Evolutionary conservation across 1,140 invertebrate species (phyloP).

Genomic region (Drosophila orena): DNA sequence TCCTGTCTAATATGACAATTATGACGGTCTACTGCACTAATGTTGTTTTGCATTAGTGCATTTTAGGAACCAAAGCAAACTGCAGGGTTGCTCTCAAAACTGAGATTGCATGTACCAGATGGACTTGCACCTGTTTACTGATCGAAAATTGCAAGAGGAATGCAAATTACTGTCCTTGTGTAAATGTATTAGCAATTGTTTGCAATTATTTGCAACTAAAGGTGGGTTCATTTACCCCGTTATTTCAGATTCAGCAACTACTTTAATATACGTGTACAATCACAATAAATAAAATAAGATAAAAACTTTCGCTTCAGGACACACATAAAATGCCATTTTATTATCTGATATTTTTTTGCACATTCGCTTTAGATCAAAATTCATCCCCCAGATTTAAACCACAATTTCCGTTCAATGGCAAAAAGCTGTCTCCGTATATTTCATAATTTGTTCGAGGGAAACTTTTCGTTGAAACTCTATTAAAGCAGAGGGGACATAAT

Average conservation of each 20-base stretch:
- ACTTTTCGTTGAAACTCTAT: conserved; percentile 40
- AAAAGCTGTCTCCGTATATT: conserved; percentile 26
- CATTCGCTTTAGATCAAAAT: neutral
- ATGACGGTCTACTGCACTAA: conserved; percentile 76
- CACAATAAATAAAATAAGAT: conserved; percentile 11
- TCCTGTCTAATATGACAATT: conserved; percentile 71
- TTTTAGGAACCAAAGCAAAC: conserved; percentile 27
- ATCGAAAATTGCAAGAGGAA: neutral
- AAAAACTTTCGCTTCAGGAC: conserved; percentile 9
- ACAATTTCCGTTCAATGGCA: conserved; percentile 34
- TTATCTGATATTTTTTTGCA: conserved; percentile 7
- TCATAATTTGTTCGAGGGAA: conserved; percentile 32
- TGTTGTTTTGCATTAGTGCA: conserved; percentile 74
- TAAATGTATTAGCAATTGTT: too few relatives aligned
- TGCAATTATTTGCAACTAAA: too few relatives aligned
- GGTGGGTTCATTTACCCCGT: neutral
- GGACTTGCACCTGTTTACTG: neutral
- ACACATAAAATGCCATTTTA: conserved; percentile 18
- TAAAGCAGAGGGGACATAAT: conserved; percentile 33
- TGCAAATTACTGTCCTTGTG: neutral
- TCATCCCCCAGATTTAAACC: conserved; percentile 8
- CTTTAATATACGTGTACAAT: neutral
- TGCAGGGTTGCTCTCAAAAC: conserved; percentile 2
- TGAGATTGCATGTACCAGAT: neutral
- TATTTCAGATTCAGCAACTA: too few relatives aligned